Conservation (phyloP, 2,113 vertebrate species). For the Terrapene triunguis region DNA sequence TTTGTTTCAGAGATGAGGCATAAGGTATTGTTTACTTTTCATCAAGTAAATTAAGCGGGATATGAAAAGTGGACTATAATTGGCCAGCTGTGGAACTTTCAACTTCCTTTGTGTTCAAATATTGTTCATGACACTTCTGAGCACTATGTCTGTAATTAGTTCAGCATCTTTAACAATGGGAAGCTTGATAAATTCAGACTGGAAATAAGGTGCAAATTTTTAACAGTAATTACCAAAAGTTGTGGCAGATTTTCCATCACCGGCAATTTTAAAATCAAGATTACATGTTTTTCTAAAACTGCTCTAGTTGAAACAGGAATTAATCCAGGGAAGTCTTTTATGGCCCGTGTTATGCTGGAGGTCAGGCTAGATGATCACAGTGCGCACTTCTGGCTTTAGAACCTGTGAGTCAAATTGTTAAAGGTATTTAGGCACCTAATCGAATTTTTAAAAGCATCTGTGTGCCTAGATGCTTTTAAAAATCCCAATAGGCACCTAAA, state of each 20-base stretch:
- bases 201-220: not conserved
- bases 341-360: not conserved
- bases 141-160: not conserved
- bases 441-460: not conserved
- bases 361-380: not conserved
- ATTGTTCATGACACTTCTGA: not conserved
- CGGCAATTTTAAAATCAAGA: not conserved
- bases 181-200: not conserved
- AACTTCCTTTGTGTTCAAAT: not conserved
- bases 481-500: not conserved
- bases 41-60: not conserved
- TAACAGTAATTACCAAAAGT: not conserved
- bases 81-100: slow-evolving; percentile 8
- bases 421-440: not conserved
- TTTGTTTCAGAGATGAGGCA: not conserved
- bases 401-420: not conserved
- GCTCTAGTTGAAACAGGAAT: not conserved
- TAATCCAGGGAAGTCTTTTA: not conserved
- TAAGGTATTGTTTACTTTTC: slow-evolving; percentile 38
- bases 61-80: not conserved
- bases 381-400: not conserved
- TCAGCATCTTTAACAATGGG: not conserved
- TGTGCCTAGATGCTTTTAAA: not conserved
- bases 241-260: not conserved
- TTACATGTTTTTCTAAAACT: not conserved